Conservation (phyloP, 2,113 vertebrate genomes). For the Melozone crissalis region DNA sequence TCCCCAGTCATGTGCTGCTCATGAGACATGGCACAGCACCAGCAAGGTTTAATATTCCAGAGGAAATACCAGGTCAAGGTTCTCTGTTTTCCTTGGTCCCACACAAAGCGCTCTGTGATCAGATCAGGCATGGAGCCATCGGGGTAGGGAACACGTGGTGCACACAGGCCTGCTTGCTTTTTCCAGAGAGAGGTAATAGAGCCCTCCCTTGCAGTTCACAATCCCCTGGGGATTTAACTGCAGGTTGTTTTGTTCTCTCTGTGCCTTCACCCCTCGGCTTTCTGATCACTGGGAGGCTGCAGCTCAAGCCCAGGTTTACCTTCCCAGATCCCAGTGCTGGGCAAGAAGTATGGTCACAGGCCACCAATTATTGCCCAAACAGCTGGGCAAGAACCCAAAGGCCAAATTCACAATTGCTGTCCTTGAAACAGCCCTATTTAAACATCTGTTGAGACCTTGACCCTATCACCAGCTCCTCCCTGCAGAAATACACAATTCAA, state of each 20-base stretch:
- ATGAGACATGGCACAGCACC: background rate
- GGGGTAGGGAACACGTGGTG: rapidly evolving
- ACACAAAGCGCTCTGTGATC: background rate
- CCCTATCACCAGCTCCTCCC: background rate
- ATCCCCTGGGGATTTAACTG: background rate
- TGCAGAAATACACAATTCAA: background rate
- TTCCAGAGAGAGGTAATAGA: background rate
- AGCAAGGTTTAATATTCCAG: background rate
- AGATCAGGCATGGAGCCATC: conserved; percentile 13
- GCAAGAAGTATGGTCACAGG: background rate
- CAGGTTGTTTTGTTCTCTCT: background rate
- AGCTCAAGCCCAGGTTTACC: background rate
- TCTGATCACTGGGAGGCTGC: background rate
- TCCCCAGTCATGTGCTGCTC: background rate
- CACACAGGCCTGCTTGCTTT: background rate
- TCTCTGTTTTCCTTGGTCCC: background rate
- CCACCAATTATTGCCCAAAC: background rate
- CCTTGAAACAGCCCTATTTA: background rate
- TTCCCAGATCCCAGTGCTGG: background rate
- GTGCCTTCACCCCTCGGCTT: background rate
- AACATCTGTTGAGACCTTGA: background rate
- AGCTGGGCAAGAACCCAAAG: background rate
- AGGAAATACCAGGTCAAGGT: conserved; percentile 12
- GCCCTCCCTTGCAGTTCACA: background rate
- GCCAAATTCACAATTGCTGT: background rate